Percentiles rank a stretch among this genome's conserved stretches.
These are phyloP conservation scores for Gallirallus australis DNA, from an alignment of 2,797 vertebrate genomes.

Conservation along the genomic window DNA sequence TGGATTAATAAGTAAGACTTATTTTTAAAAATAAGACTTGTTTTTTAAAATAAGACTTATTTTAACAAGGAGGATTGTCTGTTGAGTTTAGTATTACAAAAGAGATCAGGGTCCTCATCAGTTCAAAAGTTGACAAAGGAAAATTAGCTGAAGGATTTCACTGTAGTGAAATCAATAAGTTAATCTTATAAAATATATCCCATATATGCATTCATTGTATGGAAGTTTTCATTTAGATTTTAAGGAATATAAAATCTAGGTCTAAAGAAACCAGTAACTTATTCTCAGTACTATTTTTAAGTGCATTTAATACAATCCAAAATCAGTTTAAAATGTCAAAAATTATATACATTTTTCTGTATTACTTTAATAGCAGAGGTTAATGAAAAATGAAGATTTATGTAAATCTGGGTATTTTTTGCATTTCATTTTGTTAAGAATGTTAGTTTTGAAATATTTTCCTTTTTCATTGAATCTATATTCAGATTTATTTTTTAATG, in stretches of 20 bases:
- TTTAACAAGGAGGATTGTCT: neutral
- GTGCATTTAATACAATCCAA: neutral
- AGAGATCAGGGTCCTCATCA: neutral
- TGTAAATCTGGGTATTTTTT: neutral
- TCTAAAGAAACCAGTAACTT: neutral
- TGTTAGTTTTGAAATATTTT: neutral
- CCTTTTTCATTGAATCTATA: neutral
- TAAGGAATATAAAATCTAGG: neutral
- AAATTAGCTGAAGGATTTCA: neutral
- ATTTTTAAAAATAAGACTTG: neutral
- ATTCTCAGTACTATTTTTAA: neutral
- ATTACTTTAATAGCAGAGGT: neutral
- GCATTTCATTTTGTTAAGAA: neutral
- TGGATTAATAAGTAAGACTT: neutral
- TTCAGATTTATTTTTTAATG: neutral
- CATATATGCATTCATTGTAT: fast-evolving
- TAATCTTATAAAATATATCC: neutral
- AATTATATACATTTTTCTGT: neutral
- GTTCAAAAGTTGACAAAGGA: neutral
- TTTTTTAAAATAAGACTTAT: neutral
- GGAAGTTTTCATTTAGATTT: neutral
- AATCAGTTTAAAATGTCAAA: neutral
- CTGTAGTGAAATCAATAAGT: neutral
- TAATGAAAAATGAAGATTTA: neutral
- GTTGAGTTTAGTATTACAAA: neutral